Percentiles rank a stretch among this genome's conserved stretches.
phyloP scores from a whole-genome alignment of 2,113 vertebrate species.

The Syrmaticus mikado region DNA sequence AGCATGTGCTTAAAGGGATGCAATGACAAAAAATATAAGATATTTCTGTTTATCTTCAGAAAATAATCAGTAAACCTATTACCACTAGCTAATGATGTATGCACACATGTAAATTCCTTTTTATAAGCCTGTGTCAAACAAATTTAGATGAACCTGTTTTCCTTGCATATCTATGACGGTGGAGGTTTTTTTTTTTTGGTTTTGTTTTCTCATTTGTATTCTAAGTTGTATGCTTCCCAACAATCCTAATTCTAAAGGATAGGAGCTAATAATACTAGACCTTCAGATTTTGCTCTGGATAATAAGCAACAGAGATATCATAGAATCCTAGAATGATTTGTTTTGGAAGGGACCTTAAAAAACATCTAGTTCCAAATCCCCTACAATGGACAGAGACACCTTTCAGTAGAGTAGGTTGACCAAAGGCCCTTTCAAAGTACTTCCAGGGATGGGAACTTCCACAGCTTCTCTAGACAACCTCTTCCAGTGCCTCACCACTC shows the following conservation, averaged over 20 bases:
- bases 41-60: neutral
- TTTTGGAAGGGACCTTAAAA: neutral
- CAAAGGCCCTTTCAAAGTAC: neutral
- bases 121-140: neutral
- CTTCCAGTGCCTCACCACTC: neutral
- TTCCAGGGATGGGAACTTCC: neutral
- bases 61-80: neutral
- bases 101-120: neutral
- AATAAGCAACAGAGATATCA: neutral
- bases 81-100: neutral
- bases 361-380: neutral
- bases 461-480: neutral
- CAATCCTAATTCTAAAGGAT: neutral
- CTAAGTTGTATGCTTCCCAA: neutral
- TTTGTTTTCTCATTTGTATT: neutral
- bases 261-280: neutral
- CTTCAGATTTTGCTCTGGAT: neutral
- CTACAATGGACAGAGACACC: neutral
- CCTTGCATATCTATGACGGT: neutral
- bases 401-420: neutral
- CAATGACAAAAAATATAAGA: neutral
- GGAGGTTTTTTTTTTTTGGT: too few relatives aligned
- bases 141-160: neutral
- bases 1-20: neutral
- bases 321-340: neutral